Evolutionary conservation across 1,140 invertebrate species (phyloP), one percentile per base, ranked within the genome.

Genomic region (Hestina assimilis): DNA sequence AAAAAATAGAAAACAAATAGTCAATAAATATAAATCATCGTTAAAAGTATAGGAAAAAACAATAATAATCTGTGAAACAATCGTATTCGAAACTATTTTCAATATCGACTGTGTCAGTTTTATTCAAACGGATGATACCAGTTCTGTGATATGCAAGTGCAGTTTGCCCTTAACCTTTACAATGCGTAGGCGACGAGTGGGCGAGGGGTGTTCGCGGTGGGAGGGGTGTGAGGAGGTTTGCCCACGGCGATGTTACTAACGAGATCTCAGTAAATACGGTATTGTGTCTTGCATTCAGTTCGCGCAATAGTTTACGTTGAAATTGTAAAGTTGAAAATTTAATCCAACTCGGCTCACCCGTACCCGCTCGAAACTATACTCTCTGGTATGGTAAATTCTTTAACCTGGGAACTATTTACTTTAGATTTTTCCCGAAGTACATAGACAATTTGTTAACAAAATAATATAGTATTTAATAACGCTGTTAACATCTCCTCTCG

Each of bases 91-190:
- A 4, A 48, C 2, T 15, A 12, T 48, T 47, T 35, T 48, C 20
- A 1, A 23, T 35, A 48, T 40, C 12, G 15, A n/a, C 33, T 2
- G 12, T 14, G 19, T 50, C 31, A 7, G 47, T 38, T 50, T 50
- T 50, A 50, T 50, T 50, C 20, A 43, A 20, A 24, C 38, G 19
- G 40, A 26, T 54, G 14, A 38, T 38, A 28, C 53, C 19, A 19
- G 23, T 40, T 56, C 15, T 54, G 21, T 38, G 53, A 20, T 28
- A 51, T 43, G 41, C 46, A 51, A 51, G 24, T 35, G 28, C 55
- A 54, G 63, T 66, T 74, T 67, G 72, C 70, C 74, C 74, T 83
- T 83, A 83, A 83, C 79, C 79, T 83, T 80, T 79, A 56, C 62
- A 60, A 54, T 59, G 60, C 54, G 75, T 79, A 67, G 75, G 72